Percentiles rank a stretch among this genome's conserved stretches.
Evolutionary conservation across 2,888 invertebrate genomes (phyloP).

Genomic region (Patella ulyssiponensis): DNA sequence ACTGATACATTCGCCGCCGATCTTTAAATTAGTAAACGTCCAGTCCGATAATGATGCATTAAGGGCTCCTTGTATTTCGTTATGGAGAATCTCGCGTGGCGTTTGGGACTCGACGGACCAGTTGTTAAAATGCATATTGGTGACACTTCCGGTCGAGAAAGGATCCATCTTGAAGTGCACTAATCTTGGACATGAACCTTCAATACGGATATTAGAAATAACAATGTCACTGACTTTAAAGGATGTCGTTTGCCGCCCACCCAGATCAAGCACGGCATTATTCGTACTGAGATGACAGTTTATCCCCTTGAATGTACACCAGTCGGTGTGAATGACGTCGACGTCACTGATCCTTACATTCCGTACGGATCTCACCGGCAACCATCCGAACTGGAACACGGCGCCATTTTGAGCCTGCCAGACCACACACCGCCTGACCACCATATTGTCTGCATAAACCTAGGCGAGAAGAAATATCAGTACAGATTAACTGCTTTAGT

Average conservation of each 20-base stretch:
- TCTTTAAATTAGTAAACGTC: slow-evolving; percentile 20
- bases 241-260: slow-evolving; percentile 15
- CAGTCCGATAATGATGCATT: slow-evolving; percentile 13
- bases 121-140: slow-evolving; percentile 20
- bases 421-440: slow-evolving; percentile 24
- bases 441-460: slow-evolving; percentile 23
- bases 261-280: slow-evolving; percentile 24
- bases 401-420: slow-evolving; percentile 37
- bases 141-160: slow-evolving; percentile 15
- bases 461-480: background rate
- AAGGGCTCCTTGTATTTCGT: slow-evolving; percentile 15
- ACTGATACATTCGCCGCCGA: slow-evolving; percentile 23
- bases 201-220: slow-evolving; percentile 21
- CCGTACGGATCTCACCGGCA: background rate
- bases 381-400: slow-evolving; percentile 34
- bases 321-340: slow-evolving; percentile 33
- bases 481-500: no score
- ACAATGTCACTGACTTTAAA: background rate
- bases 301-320: slow-evolving; percentile 29
- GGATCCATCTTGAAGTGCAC: background rate
- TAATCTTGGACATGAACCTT: slow-evolving; percentile 23
- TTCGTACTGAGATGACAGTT: slow-evolving; percentile 23
- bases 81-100: slow-evolving; percentile 21
- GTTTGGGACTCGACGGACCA: slow-evolving; percentile 24
- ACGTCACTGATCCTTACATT: slow-evolving; percentile 25